Conservation (phyloP, 2,113 vertebrate genomes). For the Ciconia maguari region DNA sequence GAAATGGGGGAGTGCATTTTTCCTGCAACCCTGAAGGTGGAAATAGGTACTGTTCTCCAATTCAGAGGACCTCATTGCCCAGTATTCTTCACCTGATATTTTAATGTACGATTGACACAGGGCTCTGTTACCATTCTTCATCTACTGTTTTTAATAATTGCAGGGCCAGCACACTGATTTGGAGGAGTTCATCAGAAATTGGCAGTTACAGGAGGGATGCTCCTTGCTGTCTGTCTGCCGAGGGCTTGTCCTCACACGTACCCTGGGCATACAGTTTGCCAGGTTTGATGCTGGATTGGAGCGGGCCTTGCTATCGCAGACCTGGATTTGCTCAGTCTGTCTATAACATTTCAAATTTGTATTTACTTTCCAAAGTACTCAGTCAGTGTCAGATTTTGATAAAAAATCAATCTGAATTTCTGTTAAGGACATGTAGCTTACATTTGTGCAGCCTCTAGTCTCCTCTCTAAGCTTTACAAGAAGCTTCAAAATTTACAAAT, state of each 20-base stretch:
- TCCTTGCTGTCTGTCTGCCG: not conserved
- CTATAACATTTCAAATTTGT: not conserved
- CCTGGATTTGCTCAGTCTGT: not conserved
- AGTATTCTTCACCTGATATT: not conserved
- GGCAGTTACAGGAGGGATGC: not conserved
- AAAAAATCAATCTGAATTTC: not conserved
- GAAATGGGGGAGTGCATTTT: not conserved
- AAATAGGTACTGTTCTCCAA: not conserved
- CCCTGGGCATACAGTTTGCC: not conserved
- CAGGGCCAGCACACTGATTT: not conserved
- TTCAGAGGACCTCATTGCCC: not conserved
- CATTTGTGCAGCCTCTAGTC: not conserved
- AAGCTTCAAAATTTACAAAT: not conserved
- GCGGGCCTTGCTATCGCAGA: fast-evolving
- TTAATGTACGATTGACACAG: not conserved
- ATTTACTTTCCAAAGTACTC: not conserved
- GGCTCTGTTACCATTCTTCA: not conserved
- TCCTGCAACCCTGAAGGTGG: not conserved
- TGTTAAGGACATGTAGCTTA: not conserved
- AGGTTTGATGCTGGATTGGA: not conserved
- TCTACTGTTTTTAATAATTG: not conserved
- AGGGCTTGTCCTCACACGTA: not conserved
- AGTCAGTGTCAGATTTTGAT: not conserved
- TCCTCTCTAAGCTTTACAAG: not conserved
- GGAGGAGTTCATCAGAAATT: not conserved